Conservation (phyloP, 2,797 vertebrate species). For the Alauda arvensis region DNA sequence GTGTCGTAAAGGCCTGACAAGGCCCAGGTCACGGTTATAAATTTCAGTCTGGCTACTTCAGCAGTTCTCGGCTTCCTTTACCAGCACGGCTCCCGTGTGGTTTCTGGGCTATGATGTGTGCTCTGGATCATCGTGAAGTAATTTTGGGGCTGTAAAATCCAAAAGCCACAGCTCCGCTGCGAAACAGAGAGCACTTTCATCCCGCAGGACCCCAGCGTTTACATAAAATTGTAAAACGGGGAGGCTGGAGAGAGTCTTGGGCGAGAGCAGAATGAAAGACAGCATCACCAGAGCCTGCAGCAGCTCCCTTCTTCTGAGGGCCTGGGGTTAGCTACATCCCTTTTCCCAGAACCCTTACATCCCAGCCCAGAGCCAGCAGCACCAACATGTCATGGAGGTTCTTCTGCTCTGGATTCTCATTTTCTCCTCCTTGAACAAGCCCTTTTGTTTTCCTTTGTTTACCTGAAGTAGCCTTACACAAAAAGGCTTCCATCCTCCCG, state of each 20-base stretch:
- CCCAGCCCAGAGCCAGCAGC: not conserved
- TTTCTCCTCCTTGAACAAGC: not conserved
- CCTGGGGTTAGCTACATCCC: not conserved
- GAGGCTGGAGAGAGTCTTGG: slow-evolving; percentile 54
- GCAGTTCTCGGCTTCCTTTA: slow-evolving; percentile 59
- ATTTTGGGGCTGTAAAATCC: slow-evolving; percentile 65
- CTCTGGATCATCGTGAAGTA: slow-evolving; percentile 70
- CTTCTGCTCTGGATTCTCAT: not conserved
- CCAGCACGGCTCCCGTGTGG: slow-evolving; percentile 62
- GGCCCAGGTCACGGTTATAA: slow-evolving; percentile 73
- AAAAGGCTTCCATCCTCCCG: not conserved
- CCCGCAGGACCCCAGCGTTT: slow-evolving; percentile 57
- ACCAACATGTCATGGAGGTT: not conserved
- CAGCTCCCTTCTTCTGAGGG: not conserved
- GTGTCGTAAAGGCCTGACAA: slow-evolving; percentile 70
- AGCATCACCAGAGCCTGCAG: not conserved
- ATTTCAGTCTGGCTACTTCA: slow-evolving; percentile 73
- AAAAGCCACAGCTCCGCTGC: slow-evolving; percentile 60
- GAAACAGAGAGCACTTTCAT: slow-evolving; percentile 67
- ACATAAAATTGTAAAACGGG: slow-evolving; percentile 38
- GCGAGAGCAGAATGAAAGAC: slow-evolving; percentile 35
- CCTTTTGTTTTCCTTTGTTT: not conserved
- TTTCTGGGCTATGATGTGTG: slow-evolving; percentile 67
- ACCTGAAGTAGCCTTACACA: not conserved
- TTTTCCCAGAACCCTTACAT: not conserved